Conservation (phyloP, 2,113 vertebrate genomes). For the Silurus asotus region DNA sequence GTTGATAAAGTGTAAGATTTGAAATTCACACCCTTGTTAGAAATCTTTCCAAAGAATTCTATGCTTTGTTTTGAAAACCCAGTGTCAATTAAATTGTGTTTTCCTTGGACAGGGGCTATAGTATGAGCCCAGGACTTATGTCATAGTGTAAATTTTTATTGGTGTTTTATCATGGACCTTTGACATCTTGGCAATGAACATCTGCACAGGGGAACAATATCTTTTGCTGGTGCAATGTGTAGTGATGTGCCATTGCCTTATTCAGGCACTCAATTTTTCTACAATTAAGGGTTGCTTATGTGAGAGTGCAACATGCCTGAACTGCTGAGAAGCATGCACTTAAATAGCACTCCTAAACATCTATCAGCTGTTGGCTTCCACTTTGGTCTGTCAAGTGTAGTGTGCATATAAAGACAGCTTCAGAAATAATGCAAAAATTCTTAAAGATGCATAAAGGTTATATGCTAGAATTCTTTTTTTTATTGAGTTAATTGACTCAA, state of each 20-base stretch:
- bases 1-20: not conserved
- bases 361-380: not conserved
- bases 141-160: not conserved
- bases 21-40: not conserved
- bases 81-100: not conserved
- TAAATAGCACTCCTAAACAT: not conserved
- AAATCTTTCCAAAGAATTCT: not conserved
- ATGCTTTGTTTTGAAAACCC: not conserved
- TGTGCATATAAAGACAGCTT: not conserved
- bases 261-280: conserved; percentile 10
- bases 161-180: not conserved
- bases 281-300: conserved; percentile 8
- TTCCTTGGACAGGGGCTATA: conserved; percentile 7
- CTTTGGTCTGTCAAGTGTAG: not conserved
- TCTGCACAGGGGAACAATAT: not conserved
- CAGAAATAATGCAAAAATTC: not conserved
- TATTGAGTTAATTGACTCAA: not conserved
- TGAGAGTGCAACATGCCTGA: not conserved
- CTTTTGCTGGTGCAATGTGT: not conserved
- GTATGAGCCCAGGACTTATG: not conserved
- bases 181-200: not conserved
- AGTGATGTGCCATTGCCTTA: conserved; percentile 26
- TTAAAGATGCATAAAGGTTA: not conserved
- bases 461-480: not conserved
- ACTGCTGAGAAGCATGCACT: not conserved